These are phyloP conservation scores for Hippopotamyrus pictus DNA, from an alignment of 2,797 vertebrate species.

Conservation along the genomic window DNA sequence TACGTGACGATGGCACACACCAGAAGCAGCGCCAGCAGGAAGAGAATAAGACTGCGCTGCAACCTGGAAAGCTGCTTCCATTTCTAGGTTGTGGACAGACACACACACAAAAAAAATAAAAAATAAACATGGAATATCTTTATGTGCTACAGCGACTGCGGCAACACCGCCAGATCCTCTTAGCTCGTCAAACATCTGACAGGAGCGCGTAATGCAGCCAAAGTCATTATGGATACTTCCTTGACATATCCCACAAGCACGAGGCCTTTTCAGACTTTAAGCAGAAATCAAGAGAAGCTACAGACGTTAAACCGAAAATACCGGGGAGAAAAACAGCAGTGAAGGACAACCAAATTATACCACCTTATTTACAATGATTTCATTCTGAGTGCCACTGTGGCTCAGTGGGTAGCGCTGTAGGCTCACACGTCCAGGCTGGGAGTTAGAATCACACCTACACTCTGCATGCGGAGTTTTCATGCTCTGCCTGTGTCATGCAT, in stretches of 20 bases:
- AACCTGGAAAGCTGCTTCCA: constrained; percentile 91
- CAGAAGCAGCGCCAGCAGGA: constrained; percentile 60
- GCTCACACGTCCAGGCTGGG: not conserved
- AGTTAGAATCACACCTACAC: not conserved
- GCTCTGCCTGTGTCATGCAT: not conserved
- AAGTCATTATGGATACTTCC: not conserved
- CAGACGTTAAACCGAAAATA: not conserved
- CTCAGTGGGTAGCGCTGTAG: not conserved
- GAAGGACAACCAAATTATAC: not conserved
- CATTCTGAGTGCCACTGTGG: not conserved
- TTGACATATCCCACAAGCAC: not conserved
- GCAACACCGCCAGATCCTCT: not conserved
- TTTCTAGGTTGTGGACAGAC: constrained; percentile 60
- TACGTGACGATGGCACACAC: constrained; percentile 69
- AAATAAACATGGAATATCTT: not conserved
- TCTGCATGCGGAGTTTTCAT: not conserved
- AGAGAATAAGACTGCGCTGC: constrained; percentile 77
- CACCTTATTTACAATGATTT: not conserved
- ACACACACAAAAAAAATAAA: not conserved
- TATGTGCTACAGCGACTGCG: not conserved
- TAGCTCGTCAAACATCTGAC: not conserved
- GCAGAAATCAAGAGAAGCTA: not conserved
- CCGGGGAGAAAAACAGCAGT: not conserved
- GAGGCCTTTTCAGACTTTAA: not conserved
- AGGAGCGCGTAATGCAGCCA: not conserved